A percentile compares a stretch with the other conserved stretches of the same genome.
Conservation (phyloP, 2,888 invertebrate genomes). For the Fragum whitleyi region DNA sequence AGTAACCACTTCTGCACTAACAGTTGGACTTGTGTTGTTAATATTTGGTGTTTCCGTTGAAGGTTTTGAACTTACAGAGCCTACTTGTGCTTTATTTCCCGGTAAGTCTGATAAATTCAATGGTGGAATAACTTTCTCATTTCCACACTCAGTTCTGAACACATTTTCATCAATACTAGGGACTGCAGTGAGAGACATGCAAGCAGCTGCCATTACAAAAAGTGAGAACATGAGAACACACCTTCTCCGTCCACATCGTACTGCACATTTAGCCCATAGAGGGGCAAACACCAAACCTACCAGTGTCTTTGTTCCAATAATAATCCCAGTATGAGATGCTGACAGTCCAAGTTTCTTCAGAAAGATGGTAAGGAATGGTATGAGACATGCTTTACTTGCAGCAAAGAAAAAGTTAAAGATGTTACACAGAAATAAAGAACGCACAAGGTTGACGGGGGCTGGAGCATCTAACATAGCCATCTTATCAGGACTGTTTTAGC, state of each 20-base stretch:
- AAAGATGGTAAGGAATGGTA: slow-evolving; percentile 82
- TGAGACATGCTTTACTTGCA: slow-evolving; percentile 79
- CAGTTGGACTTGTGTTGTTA: background rate
- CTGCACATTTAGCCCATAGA: slow-evolving; percentile 80
- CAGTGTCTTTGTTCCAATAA: slow-evolving; percentile 78
- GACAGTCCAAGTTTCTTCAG: slow-evolving; percentile 79
- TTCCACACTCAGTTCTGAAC: slow-evolving; percentile 47
- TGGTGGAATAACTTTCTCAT: slow-evolving; percentile 8
- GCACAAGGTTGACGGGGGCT: slow-evolving; percentile 75
- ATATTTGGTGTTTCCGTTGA: background rate
- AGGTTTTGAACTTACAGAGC: background rate
- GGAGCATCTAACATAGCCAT: slow-evolving; percentile 67
- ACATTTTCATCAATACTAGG: slow-evolving; percentile 60
- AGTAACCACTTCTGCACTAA: background rate
- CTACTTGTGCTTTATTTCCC: background rate
- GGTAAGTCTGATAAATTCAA: slow-evolving; percentile 13
- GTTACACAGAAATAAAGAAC: slow-evolving; percentile 77
- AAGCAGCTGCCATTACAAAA: slow-evolving; percentile 78
- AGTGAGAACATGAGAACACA: slow-evolving; percentile 78
- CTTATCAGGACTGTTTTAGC: slow-evolving; percentile 4
- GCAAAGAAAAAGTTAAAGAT: slow-evolving; percentile 78
- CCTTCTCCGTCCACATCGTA: slow-evolving; percentile 75
- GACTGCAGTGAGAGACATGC: slow-evolving; percentile 76
- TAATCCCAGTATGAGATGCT: slow-evolving; percentile 78
- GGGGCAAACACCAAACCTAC: slow-evolving; percentile 79